Base-by-base conservation (phyloP, 2,888 invertebrate genomes). In the Cantharis nigra region DNA sequence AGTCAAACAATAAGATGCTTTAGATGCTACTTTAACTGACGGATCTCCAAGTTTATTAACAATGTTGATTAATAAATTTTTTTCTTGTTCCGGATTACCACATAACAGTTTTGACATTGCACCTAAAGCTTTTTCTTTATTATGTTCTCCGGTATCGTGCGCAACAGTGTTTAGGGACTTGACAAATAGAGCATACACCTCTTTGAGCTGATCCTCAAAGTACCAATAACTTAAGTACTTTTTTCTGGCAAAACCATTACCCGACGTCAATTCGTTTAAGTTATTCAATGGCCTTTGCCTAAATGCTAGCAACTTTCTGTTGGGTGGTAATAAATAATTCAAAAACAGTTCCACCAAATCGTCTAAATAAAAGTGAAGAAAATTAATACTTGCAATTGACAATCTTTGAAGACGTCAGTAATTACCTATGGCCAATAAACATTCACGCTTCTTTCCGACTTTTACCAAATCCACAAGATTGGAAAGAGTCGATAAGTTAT, bases 21-120 rank as follows among this genome's bases (percentile, higher is more conserved):
- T 96, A 0, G 98, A 95, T 0, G 97, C 97, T 0, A 98, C 93
- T 83, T 96, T 95, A 82, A 94, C 92, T 10, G 92, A 92, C 0
- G 98, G 98, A 90, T 99, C 99, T 11, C 99, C 99, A 10, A 99
- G 90, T 88, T 99, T 99, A 88, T 99, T 99, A 3, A 98, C 94
- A 69, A 99, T 89, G 86, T 94, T 92, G 0, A 92, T 90, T 2
- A 99, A 88, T 5, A 99, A 89, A 86, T 93, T 92, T 91, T 94
- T 93, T 88, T 97, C 97, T 85, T 95, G 94, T 86, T 98, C 97
- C 0, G 95, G 93, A 87, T 96, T 95, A 69, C 92, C 92, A 83
- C 92, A 91, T 30, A 98, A 88, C 16, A 98, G 87, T 82, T 94
- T 94, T 20, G 92, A 93, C 91, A 96, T 92, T 0, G 93, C 91